Base-by-base conservation (phyloP, 2,797 vertebrate genomes). In the Sebastes glaucus region DNA sequence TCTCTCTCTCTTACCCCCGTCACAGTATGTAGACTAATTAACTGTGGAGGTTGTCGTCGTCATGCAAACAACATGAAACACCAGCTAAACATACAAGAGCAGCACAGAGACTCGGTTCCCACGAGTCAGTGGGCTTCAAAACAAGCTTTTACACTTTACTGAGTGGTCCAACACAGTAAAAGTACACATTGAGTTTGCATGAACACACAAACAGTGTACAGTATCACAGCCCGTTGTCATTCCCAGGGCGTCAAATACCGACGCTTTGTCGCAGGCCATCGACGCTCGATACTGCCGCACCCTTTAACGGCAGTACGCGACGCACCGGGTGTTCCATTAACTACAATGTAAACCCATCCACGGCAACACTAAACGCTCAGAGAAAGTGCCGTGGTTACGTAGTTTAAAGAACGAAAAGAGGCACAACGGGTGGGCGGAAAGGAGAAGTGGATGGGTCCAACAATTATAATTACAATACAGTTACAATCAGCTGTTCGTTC, bases 111-210 rank as follows among this genome's bases (percentile, higher is more conserved):
- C 33, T 20, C 35, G 1, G 38, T 5, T 82, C 70, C 77, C 61
- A 55, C 18, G 68, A 82, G 4, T 38, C 74, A 28, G 7, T 5
- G 10, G 35, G 23, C 46, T 52, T 61, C 52, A 53, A 59, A 87
- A 88, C 78, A 90, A 80, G 79, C 28, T 62, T 77, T 77, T 46
- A 74, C 33, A 65, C 76, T 79, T 80, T n/a, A 69, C 38, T 7
- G 27, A 68, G 65, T 0, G 22, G 18, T 33, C 22, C 25, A 22
- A 38, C n/a, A 25, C 56, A 71, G 22, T 27, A 10, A 35, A 61
- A 77, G 68, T 30, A 32, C 28, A 55, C 46, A 6, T 1, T 28
- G 49, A 11, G 72, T 55, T 33, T 20, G 18, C 46, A 52, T 20
- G 46, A 52, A 52, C 46, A 52, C 46, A 52, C 7, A 52, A 20